A percentile compares a stretch with the other conserved stretches of the same genome.
Conservation (phyloP, 2,888 invertebrate species). For the Aspidiotus destructor region DNA sequence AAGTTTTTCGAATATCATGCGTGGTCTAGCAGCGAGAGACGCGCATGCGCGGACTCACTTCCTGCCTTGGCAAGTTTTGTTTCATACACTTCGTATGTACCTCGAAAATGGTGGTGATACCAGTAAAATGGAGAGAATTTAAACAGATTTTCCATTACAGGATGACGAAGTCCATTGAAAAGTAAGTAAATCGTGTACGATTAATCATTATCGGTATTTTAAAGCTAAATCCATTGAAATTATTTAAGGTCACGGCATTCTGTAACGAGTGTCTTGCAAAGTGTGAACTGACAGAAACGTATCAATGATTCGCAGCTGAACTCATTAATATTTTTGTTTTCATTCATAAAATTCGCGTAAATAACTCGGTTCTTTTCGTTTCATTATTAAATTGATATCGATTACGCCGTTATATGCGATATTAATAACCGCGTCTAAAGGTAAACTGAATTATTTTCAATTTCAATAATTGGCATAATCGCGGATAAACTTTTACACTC, state of each 20-base stretch:
- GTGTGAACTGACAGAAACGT: constrained; percentile 5
- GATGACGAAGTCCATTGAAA: constrained; percentile 87
- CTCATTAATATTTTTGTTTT: constrained; percentile 27
- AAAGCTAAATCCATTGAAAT: neutral
- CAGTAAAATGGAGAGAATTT: constrained; percentile 71
- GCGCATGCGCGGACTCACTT: constrained; percentile 30
- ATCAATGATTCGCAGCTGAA: constrained; percentile 24
- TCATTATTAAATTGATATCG: too few species aligned
- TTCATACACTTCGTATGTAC: constrained; percentile 42
- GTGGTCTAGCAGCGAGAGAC: constrained; percentile 3
- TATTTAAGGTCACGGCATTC: neutral
- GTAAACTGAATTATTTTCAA: too few species aligned
- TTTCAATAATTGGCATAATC: too few species aligned
- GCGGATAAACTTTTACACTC: too few species aligned
- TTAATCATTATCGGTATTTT: neutral
- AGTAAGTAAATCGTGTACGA: constrained; percentile 53
- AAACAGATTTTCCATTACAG: constrained; percentile 70
- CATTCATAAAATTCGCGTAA: constrained; percentile 13
- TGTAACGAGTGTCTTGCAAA: neutral
- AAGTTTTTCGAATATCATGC: constrained; percentile 30
- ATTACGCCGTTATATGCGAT: too few species aligned
- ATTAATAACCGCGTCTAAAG: too few species aligned
- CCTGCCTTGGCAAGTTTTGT: constrained; percentile 31
- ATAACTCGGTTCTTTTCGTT: neutral
- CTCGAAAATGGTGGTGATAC: constrained; percentile 74